Percentiles rank a stretch among this genome's conserved stretches.
Conservation (phyloP, 92 coral and sea anemone genomes). For the Zoanthus sociatus region DNA sequence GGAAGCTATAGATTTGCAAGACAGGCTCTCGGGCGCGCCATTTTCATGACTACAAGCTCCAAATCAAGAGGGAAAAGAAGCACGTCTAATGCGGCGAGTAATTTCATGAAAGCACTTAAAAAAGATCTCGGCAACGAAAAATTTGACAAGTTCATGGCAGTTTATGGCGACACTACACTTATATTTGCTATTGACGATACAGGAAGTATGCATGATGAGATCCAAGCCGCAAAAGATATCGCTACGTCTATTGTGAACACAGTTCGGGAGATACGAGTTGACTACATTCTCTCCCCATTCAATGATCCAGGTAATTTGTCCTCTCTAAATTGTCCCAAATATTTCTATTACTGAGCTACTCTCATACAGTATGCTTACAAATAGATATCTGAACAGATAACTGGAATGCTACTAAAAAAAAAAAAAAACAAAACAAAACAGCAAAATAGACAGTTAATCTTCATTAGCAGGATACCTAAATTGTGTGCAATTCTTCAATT, state of each 20-base stretch:
- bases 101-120: constrained; percentile 57
- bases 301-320: constrained; percentile 63
- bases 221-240: constrained; percentile 57
- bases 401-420: too few relatives aligned
- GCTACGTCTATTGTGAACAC: constrained; percentile 49
- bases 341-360: too few relatives aligned
- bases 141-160: constrained; percentile 66
- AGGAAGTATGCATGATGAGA: constrained; percentile 68
- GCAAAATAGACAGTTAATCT: not conserved
- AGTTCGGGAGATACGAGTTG: constrained; percentile 38
- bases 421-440: too few relatives aligned
- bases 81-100: constrained; percentile 34
- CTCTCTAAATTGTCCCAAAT: too few relatives aligned
- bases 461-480: not conserved
- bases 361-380: too few relatives aligned
- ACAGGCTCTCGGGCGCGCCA: constrained; percentile 75
- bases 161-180: constrained; percentile 57
- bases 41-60: constrained; percentile 53
- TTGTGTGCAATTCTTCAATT: too few relatives aligned
- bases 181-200: constrained; percentile 72
- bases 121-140: constrained; percentile 50
- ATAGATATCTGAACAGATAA: too few relatives aligned
- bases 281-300: constrained; percentile 63
- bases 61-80: constrained; percentile 38
- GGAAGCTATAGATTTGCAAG: constrained; percentile 86